Evolutionary conservation across 2,888 invertebrate species (phyloP).

Genomic region (Megaustenia siamemsis): DNA sequence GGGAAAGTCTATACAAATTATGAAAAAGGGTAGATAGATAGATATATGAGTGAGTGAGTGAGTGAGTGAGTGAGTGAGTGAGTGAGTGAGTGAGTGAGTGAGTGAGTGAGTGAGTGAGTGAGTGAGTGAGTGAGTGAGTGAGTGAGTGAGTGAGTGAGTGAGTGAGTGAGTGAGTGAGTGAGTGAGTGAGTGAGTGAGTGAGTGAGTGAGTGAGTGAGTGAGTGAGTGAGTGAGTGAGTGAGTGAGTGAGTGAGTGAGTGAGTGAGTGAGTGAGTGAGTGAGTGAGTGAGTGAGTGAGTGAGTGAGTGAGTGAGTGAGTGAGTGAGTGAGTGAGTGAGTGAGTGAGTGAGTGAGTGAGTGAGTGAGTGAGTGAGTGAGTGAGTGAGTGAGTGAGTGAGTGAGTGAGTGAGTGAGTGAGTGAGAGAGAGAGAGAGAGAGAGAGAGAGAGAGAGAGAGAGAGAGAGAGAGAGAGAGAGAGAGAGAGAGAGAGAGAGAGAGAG

Average conservation of each 20-base stretch:
- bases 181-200: neutral
- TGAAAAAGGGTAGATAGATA: no score
- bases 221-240: neutral
- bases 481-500: neutral
- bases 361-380: neutral
- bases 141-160: neutral
- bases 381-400: neutral
- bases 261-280: neutral
- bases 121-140: neutral
- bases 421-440: neutral
- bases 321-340: neutral
- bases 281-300: neutral
- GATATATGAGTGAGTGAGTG: neutral
- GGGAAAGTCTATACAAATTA: no score
- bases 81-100: neutral
- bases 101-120: neutral
- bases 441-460: slow-evolving; percentile 9
- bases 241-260: neutral
- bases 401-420: neutral
- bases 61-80: neutral
- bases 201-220: neutral
- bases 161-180: neutral
- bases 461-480: neutral
- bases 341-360: neutral
- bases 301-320: neutral